These are phyloP conservation scores for Autographa pulchrina DNA, from an alignment of 2,888 invertebrate genomes.

Conservation along the genomic window DNA sequence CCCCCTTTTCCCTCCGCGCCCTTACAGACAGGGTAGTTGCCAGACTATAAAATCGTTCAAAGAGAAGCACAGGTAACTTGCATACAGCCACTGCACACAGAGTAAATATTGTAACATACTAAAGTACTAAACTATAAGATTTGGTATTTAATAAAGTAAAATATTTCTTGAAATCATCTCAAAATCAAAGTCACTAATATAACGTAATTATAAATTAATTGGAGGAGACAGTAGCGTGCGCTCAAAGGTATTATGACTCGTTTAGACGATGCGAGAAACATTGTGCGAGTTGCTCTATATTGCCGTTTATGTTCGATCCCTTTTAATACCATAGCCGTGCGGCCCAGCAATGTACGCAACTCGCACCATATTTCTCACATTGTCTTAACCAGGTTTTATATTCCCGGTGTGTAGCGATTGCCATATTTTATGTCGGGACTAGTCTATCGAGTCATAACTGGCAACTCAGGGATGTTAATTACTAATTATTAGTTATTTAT, in stretches of 20 bases:
- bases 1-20: background rate
- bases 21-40: background rate
- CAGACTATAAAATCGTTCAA: background rate
- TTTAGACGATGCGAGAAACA: no score
- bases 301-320: no score
- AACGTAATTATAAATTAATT: background rate
- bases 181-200: background rate
- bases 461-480: background rate
- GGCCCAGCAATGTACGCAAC: no score
- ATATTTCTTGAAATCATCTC: background rate
- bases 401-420: background rate
- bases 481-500: no score
- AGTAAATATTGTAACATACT: background rate
- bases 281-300: no score
- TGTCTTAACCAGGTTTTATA: no score
- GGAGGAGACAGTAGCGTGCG: background rate
- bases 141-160: background rate
- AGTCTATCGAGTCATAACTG: background rate
- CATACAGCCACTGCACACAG: conserved; percentile 1
- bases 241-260: no score
- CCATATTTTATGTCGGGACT: background rate
- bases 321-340: no score
- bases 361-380: no score
- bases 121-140: background rate
- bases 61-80: background rate